Percentiles rank a stretch among this genome's conserved stretches.
These are phyloP conservation scores for Turdus rufiventris DNA, from an alignment of 2,113 vertebrate species.

Conservation along the genomic window DNA sequence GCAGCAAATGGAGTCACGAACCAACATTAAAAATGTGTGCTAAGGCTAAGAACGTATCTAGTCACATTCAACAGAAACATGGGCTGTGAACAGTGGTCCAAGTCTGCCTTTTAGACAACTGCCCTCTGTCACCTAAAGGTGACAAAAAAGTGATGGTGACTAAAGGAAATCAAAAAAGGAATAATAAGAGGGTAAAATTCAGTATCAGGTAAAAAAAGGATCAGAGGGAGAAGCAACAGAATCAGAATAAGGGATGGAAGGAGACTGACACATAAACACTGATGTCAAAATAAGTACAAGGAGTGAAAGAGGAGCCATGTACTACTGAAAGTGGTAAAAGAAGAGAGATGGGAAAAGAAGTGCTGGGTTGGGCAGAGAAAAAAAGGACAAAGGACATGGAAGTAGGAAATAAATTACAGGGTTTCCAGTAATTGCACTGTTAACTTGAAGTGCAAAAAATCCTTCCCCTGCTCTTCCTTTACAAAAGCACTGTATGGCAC, in stretches of 20 bases:
- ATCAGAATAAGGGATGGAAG: background rate
- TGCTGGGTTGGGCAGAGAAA: background rate
- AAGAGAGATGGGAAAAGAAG: background rate
- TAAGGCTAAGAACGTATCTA: background rate
- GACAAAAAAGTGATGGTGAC: background rate
- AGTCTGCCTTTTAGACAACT: background rate
- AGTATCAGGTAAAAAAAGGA: background rate
- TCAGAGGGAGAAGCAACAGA: background rate
- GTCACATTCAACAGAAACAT: background rate
- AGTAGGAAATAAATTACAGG: background rate
- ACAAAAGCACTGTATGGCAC: background rate
- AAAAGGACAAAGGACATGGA: background rate
- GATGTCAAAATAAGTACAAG: background rate
- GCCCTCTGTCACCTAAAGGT: background rate
- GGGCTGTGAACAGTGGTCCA: background rate
- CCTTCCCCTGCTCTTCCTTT: background rate
- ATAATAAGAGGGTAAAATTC: background rate
- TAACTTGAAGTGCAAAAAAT: background rate
- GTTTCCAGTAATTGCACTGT: background rate
- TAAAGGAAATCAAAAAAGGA: background rate
- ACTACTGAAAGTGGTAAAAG: background rate
- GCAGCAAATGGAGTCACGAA: background rate
- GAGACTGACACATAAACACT: background rate
- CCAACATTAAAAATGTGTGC: background rate
- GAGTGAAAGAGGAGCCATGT: background rate